phyloP scores from a whole-genome alignment of 23 tunicate genomes.

The Ciona savignyi region DNA sequence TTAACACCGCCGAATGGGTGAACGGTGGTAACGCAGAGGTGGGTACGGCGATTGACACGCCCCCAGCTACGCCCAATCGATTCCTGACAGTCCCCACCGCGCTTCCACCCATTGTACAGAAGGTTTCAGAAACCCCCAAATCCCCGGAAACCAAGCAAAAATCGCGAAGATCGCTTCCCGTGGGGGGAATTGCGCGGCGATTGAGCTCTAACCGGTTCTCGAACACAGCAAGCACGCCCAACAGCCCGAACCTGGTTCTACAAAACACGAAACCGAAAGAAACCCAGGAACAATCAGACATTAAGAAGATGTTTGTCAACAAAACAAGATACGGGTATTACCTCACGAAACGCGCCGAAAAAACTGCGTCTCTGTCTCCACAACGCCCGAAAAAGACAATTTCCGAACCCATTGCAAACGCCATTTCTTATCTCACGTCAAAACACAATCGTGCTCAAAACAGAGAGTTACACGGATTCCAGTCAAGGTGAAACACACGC shows the following conservation, averaged over 20 bases:
- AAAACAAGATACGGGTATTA: constrained; percentile 17
- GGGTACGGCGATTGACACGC: neutral
- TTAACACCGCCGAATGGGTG: constrained; percentile 12
- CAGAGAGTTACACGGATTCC: too few species aligned
- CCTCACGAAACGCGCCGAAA: constrained; percentile 1
- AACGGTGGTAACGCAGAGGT: neutral
- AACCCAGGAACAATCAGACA: neutral
- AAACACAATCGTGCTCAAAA: constrained; percentile 15
- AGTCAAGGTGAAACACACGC: neutral
- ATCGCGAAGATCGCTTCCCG: neutral
- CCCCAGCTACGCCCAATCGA: neutral
- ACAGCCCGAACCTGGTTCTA: neutral
- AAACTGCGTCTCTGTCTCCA: neutral
- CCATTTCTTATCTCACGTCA: constrained; percentile 48
- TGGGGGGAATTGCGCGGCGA: neutral
- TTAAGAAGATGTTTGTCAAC: constrained; percentile 6
- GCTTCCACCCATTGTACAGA: constrained; percentile 15
- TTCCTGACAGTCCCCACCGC: constrained; percentile 9
- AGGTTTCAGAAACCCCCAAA: neutral
- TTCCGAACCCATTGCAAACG: constrained; percentile 57
- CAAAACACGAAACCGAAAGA: neutral
- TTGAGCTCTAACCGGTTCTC: neutral
- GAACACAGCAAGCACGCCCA: neutral
- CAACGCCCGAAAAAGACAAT: constrained; percentile 37
- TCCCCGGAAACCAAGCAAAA: neutral